Conservation (phyloP, 2,113 vertebrate species). For the Sceloporus undulatus region DNA sequence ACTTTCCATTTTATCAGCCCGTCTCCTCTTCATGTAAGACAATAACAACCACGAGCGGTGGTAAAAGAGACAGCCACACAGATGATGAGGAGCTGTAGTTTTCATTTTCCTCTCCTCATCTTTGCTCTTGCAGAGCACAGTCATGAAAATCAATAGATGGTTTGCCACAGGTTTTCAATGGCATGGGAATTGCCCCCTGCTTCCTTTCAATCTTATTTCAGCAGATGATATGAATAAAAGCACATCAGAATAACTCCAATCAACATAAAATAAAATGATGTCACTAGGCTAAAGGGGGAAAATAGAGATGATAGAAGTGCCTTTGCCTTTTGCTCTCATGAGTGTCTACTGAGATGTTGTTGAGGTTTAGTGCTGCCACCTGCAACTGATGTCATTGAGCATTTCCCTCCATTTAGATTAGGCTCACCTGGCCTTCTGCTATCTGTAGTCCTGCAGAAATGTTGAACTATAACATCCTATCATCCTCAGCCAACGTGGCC, state of each 20-base stretch:
- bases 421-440: not conserved
- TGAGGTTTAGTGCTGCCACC: rapidly evolving
- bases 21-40: not conserved
- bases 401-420: not conserved
- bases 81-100: not conserved
- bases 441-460: not conserved
- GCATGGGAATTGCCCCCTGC: slow-evolving; percentile 4
- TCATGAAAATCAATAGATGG: not conserved
- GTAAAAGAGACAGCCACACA: not conserved
- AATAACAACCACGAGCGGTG: not conserved
- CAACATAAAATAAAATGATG: not conserved
- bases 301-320: not conserved
- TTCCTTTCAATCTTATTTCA: not conserved
- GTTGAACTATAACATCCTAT: not conserved
- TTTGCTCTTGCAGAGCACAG: not conserved
- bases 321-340: not conserved
- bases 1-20: slow-evolving; percentile 1
- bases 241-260: not conserved
- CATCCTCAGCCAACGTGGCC: not conserved
- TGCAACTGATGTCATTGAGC: not conserved
- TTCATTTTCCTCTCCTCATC: not conserved
- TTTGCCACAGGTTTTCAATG: slow-evolving; percentile 2
- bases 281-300: not conserved
- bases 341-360: not conserved
- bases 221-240: not conserved